Evolutionary conservation across 2,113 vertebrate species (phyloP), one percentile per base, ranked within the genome.

Genomic region (Panthera uncia): DNA sequence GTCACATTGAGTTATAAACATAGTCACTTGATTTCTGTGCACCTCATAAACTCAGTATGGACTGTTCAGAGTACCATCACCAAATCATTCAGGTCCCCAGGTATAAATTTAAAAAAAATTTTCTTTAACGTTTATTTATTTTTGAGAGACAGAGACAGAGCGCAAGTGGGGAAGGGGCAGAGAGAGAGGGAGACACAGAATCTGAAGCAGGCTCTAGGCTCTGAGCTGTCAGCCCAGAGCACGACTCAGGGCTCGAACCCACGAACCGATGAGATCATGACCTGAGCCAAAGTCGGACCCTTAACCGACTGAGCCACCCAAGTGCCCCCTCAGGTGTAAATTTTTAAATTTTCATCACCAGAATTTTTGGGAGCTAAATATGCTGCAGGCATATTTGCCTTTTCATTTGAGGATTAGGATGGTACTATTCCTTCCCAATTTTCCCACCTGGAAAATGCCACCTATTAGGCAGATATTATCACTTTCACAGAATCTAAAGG

Each of bases 361-460:
- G 50, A 79, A 81, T 89, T 95, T 92, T 12, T 91, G 52, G 90
- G 91, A 81, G 50, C 74, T 93, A 18, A 95, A 81, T 93, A n/a
- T 87, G 12, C 31, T 69, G 15, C 8, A 71, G 7, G 31, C 50
- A 23, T 66, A 71, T 88, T 41, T 88, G 52, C 25, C 25, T 80
- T 95, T 90, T 94, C 61, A 27, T 88, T 65, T 90, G 41, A 91
- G 50, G 41, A 45, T 71, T 95, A 74, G 23, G 55, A 52, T 78
- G 66, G 73, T 52, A 63, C 33, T 57, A 0, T 66, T 95, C 73
- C 38, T 57, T 76, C 12, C 57, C 16, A 88, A n/a, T 52, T 78
- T 93, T 92, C 29, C 45, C 10, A 48, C 65, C n/a, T 96, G 27
- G 33, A 93, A 55, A 91, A 69, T 81, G 21, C 31, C 7, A 4